Evolutionary conservation across 2,888 invertebrate genomes (phyloP), one percentile per base, ranked within the genome.

Genomic region (Rhagonycha fulva): DNA sequence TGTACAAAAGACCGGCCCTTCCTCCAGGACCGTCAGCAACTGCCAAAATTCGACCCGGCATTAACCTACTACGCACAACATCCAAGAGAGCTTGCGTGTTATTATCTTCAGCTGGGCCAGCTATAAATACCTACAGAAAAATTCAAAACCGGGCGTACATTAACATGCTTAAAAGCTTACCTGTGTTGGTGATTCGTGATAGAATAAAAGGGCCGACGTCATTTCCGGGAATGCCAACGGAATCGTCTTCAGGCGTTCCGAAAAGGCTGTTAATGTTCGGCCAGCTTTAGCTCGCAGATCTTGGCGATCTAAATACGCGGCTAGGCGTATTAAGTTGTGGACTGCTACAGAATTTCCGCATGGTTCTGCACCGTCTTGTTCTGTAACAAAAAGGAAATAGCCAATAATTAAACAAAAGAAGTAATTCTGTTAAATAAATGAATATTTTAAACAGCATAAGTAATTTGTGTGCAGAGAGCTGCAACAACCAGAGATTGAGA

Each of bases 301-400:
- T 0, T 88, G 82, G 47, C 92, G 90, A 84, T 93, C 92, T 60
- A 93, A 91, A 84, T 95, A 93, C 0, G 93, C 91, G 0, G 94
- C 91, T 24, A 98, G 89, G 7, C 95, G 90, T 30, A 94, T 89
- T 14, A 97, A 89, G 88, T 98, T 98, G 83, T 92, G 91, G 19
- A 94, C 94, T 0, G 97, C 90, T 0, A 98, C 94, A 66, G 97
- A 97, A 87, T 98, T 98, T 32, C 97, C 95, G 61, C 95, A 94
- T 0, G 98, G 98, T 85, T 98, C 98, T 0, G 98, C 98, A 12
- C 97, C 97, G 86, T 98, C 98, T 87, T 96, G 95, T 86, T 96
- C 98, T 97, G 86, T 62, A 88, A 85, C 76, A 80, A 83, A 78
- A 74, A 79, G 63, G 63, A 77, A 71, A 74, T 26, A 7, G 4